Conservation (phyloP, 1,140 invertebrate genomes). For the Coenobita brevimanus region DNA sequence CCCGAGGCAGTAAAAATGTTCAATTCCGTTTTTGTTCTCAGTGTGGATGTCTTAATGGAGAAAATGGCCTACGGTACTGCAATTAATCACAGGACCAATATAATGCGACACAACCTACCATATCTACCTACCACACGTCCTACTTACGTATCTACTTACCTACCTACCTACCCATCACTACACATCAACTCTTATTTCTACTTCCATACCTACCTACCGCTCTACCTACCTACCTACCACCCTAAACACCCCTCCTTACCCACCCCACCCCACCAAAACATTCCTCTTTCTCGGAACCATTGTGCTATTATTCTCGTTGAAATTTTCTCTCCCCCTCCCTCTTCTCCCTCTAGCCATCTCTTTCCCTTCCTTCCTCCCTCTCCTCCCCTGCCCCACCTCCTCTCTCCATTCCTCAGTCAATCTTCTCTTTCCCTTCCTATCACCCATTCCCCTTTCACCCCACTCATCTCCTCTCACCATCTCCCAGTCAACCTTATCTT, state of each 20-base stretch:
- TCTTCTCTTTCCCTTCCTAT: neutral
- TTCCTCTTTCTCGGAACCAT: too few relatives aligned
- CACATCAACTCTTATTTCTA: too few relatives aligned
- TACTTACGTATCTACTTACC: too few relatives aligned
- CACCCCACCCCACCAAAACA: too few relatives aligned
- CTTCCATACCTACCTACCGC: too few relatives aligned
- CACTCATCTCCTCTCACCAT: neutral
- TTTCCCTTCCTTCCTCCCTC: neutral
- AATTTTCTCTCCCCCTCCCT: too few relatives aligned
- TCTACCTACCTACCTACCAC: too few relatives aligned
- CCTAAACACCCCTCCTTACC: too few relatives aligned
- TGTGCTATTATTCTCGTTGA: too few relatives aligned
- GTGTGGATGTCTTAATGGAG: conserved; percentile 35
- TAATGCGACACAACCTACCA: neutral
- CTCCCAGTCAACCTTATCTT: neutral
- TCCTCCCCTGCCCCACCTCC: neutral
- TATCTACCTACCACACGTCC: neutral
- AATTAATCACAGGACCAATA: conserved; percentile 47
- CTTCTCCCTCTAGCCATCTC: too few relatives aligned
- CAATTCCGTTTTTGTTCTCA: conserved; percentile 33
- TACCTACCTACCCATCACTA: too few relatives aligned
- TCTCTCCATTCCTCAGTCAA: neutral
- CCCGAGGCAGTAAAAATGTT: conserved; percentile 33
- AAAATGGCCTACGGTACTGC: conserved; percentile 11
- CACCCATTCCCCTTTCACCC: neutral